These are phyloP conservation scores for Drosophila tropicalis DNA, from an alignment of 1,140 invertebrate genomes.

Conservation along the genomic window DNA sequence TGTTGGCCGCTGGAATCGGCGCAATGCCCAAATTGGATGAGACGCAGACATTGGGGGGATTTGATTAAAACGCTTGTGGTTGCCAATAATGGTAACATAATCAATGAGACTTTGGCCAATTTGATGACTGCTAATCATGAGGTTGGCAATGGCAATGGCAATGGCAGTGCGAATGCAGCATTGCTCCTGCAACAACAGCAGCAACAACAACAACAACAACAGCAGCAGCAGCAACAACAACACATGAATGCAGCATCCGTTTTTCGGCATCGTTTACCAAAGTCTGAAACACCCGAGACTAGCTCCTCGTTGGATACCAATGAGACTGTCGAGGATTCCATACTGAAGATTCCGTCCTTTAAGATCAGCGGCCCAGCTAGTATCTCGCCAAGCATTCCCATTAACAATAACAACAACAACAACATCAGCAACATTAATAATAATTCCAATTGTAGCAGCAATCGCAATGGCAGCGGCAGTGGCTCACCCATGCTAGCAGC, in stretches of 20 bases:
- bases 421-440: conserved; percentile 52
- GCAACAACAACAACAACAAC: conserved; percentile 58
- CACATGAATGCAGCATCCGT: conserved; percentile 49
- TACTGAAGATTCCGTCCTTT: conserved; percentile 96
- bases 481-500: conserved; percentile 73
- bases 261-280: conserved; percentile 74
- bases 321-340: conserved; percentile 86
- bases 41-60: conserved; percentile 85
- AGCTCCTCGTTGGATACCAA: conserved; percentile 83
- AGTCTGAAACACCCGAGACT: conserved; percentile 82
- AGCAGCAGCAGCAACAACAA: conserved; percentile 67
- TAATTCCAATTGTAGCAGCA: conserved; percentile 41
- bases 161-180: conserved; percentile 45
- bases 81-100: conserved; percentile 59
- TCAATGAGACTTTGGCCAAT: conserved; percentile 84
- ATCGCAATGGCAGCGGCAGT: conserved; percentile 64
- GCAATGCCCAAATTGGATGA: conserved; percentile 72
- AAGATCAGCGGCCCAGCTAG: conserved; percentile 87
- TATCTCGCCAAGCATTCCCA: conserved; percentile 83
- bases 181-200: conserved; percentile 58
- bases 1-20: conserved; percentile 63
- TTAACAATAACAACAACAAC: conserved; percentile 64
- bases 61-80: conserved; percentile 86
- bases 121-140: conserved; percentile 55
- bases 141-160: conserved; percentile 30